Evolutionary conservation across 2,797 vertebrate species (phyloP).

Genomic region (Rhabdomys pumilio): DNA sequence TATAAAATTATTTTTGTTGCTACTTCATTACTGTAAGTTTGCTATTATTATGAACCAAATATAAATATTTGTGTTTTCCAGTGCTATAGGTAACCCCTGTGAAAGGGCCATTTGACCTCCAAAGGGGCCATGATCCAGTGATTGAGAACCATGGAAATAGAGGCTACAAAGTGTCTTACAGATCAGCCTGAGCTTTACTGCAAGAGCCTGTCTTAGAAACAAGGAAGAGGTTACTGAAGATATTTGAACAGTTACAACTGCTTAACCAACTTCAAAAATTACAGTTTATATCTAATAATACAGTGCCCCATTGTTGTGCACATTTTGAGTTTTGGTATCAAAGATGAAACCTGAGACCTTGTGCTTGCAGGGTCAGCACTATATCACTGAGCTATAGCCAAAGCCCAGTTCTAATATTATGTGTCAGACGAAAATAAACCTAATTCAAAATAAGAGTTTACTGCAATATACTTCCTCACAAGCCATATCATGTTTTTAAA

Average conservation of each 20-base stretch:
- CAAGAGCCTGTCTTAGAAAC: neutral
- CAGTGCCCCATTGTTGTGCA: neutral
- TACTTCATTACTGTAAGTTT: neutral
- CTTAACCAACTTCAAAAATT: neutral
- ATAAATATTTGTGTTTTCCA: neutral
- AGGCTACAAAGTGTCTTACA: neutral
- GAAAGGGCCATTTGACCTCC: neutral
- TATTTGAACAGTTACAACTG: neutral
- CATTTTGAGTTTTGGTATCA: neutral
- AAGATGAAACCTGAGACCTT: neutral
- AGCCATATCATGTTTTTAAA: slow-evolving; percentile 21
- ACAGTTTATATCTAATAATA: neutral
- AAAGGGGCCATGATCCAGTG: neutral
- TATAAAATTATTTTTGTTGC: neutral
- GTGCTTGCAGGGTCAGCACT: neutral
- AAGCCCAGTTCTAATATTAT: neutral
- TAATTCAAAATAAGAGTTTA: neutral
- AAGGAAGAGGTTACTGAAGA: neutral
- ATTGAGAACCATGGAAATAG: neutral
- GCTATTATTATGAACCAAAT: neutral
- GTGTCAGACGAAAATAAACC: neutral
- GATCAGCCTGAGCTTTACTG: neutral
- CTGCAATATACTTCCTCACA: neutral
- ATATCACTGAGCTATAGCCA: neutral
- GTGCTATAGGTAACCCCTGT: neutral